phyloP scores from a whole-genome alignment of 2,113 vertebrate genomes.

The Cochlearius cochlearius region DNA sequence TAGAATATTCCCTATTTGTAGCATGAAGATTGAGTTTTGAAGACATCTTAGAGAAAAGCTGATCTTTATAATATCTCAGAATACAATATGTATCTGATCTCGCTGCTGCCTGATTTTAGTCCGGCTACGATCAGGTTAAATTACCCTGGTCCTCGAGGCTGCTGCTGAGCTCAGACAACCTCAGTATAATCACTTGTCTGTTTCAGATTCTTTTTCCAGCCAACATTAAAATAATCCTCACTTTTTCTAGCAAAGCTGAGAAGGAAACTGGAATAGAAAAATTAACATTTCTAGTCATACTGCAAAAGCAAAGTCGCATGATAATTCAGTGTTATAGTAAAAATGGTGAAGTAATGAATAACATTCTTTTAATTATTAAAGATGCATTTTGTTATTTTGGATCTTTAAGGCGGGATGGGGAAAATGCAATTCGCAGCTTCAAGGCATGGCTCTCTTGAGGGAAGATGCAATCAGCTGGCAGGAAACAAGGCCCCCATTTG shows the following conservation, averaged over 20 bases:
- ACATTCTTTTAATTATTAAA: conserved; percentile 73
- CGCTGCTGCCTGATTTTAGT: neutral
- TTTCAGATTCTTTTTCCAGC: neutral
- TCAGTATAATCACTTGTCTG: conserved; percentile 9
- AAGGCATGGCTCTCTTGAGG: conserved; percentile 66
- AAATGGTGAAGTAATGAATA: conserved; percentile 64
- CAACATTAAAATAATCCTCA: neutral
- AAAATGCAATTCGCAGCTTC: conserved; percentile 52
- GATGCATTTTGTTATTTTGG: conserved; percentile 71
- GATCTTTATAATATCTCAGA: neutral
- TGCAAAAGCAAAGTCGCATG: conserved; percentile 19
- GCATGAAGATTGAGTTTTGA: neutral
- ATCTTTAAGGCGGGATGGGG: conserved; percentile 29
- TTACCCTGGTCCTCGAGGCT: conserved; percentile 1
- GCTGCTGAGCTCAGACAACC: neutral
- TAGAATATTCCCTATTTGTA: neutral
- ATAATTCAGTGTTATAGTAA: conserved; percentile 47
- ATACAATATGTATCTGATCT: neutral
- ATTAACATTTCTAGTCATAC: neutral
- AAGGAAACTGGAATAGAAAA: neutral
- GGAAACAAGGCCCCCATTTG: conserved; percentile 67
- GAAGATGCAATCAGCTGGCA: conserved; percentile 65
- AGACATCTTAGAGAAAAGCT: neutral
- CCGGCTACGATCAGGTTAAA: neutral
- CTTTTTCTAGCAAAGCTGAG: conserved; percentile 1